Base-by-base conservation (phyloP, 2,113 vertebrate species). In the Arenaria interpres region DNA sequence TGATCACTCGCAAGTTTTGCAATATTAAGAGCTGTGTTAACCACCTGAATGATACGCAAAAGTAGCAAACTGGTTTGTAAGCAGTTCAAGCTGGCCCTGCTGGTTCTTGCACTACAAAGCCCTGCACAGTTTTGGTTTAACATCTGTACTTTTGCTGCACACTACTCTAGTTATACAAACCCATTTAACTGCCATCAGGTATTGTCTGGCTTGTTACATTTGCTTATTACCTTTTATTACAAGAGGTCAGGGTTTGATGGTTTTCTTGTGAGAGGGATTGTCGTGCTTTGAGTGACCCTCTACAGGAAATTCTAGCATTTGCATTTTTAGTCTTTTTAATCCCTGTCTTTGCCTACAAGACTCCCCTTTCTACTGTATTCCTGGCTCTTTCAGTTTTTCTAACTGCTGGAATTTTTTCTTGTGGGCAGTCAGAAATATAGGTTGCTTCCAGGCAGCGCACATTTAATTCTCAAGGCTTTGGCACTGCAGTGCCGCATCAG, bases 11-110 rank as follows among this genome's bases (percentile, higher is more conserved):
- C 35, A 95, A 62, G 13, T 51, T 56, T 27, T 69, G 10, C 27
- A 33, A 14, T 57, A 7, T 4, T n/a, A 46, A 18, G 15, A 59
- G 25, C 7, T 3, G 3, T 30, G 5, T 72, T 60, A 51, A 12
- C 28, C 18, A 20, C 8, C 4, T 15, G 46, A 27, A 28, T 35
- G n/a, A 24, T 27, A 21, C 0, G 2, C 3, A 22, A 17, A 66
- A 84, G 41, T 35, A 56, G 30, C 35, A 25, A 21, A 25, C 6
- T 63, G 22, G 13, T 63, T 67, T 87, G 19, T 66, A 64, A 24
- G 24, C 39, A 66, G 50, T n/a, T 93, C 32, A 67, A 30, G 14
- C 10, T 81, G 63, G 5, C 15, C 5, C 4, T 57, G 2, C 20
- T 76, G 27, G 4, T 75, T 81, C 17, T 62, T 78, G 69, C 4